A percentile compares a stretch with the other conserved stretches of the same genome.
phyloP scores from a whole-genome alignment of 1,140 invertebrate species.

The Panagrolaimus sp. region DNA sequence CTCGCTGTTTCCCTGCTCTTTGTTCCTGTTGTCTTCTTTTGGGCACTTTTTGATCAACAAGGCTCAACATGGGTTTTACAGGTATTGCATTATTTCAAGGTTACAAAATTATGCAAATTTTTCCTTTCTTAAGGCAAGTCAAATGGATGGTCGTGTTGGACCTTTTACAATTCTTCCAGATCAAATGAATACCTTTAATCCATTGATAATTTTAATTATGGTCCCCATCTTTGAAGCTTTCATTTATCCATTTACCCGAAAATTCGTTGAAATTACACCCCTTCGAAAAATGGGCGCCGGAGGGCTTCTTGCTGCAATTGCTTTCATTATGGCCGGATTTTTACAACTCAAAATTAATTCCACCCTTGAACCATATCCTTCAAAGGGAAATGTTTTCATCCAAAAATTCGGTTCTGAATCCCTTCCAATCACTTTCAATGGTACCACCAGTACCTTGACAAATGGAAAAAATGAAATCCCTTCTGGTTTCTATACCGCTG shows the following conservation, averaged over 20 bases:
- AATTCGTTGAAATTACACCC: constrained; percentile 65
- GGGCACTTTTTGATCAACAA: constrained; percentile 66
- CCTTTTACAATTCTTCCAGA: constrained; percentile 70
- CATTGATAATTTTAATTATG: constrained; percentile 50
- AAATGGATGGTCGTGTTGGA: constrained; percentile 62
- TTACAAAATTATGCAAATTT: too few species aligned
- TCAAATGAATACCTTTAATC: constrained; percentile 72
- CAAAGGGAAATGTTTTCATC: neutral
- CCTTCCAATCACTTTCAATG: neutral
- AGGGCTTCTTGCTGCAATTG: constrained; percentile 42
- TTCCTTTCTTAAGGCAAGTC: constrained; percentile 24
- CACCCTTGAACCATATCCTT: neutral
- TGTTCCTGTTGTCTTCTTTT: constrained; percentile 64
- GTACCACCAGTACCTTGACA: too few species aligned
- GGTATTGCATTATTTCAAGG: constrained; percentile 53
- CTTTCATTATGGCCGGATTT: constrained; percentile 46
- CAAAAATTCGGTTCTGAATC: constrained; percentile 4
- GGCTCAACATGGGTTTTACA: constrained; percentile 64
- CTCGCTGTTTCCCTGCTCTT: constrained; percentile 62
- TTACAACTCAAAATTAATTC: constrained; percentile 27
- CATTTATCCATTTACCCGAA: constrained; percentile 59
- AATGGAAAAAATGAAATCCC: constrained; percentile 1
- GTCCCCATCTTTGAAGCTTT: constrained; percentile 57
- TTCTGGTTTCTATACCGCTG: neutral
- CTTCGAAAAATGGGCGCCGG: constrained; percentile 64